Conservation (phyloP, 1,140 invertebrate genomes). For the Monochamus saltuarius region DNA sequence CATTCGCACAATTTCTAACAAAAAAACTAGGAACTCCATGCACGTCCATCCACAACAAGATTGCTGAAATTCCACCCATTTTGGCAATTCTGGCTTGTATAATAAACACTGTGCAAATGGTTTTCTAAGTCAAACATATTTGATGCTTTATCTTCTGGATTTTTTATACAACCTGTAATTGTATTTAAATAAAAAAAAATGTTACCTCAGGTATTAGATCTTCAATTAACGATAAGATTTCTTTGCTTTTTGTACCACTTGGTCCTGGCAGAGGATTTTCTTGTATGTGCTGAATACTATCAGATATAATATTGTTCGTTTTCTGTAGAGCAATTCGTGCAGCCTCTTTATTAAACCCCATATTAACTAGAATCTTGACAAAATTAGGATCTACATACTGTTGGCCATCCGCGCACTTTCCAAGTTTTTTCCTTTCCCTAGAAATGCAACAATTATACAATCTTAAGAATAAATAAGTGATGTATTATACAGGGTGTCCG, state of each 20-base stretch:
- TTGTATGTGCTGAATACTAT: constrained; percentile 65
- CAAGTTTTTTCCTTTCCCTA: constrained; percentile 53
- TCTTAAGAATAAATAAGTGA: not conserved
- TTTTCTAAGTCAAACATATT: no score
- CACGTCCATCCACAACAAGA: no score
- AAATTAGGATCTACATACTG: constrained; percentile 58
- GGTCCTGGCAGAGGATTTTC: constrained; percentile 56
- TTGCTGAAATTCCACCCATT: no score
- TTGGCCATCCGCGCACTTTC: constrained; percentile 53
- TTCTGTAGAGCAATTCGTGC: constrained; percentile 62
- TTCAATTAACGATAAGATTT: constrained; percentile 51
- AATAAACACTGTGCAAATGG: no score
- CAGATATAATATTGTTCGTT: constrained; percentile 66
- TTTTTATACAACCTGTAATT: no score
- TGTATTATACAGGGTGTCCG: not conserved
- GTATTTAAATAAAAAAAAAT: not conserved
- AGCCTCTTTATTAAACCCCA: constrained; percentile 64
- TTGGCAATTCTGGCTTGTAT: no score
- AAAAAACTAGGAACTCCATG: no score
- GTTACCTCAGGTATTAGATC: constrained; percentile 51
- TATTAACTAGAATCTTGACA: constrained; percentile 61
- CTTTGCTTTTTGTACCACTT: constrained; percentile 40
- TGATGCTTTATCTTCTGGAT: no score
- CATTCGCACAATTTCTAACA: no score
- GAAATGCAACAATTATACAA: constrained; percentile 15